phyloP scores from a whole-genome alignment of 1,140 invertebrate genomes.

The Octopus sinensis region DNA sequence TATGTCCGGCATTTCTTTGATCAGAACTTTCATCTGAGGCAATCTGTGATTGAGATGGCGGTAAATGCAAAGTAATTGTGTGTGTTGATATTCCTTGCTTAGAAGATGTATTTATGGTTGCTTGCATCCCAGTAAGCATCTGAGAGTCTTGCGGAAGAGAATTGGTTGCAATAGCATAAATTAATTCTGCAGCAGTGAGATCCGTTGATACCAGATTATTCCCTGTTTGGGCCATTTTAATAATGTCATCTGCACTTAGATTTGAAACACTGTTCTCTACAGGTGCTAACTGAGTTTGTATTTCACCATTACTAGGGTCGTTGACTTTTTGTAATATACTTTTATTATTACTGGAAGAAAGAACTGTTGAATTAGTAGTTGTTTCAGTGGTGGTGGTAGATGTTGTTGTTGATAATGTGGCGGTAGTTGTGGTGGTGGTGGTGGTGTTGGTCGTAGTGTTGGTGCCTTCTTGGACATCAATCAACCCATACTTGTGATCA shows the following conservation, averaged over 20 bases:
- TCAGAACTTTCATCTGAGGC: not conserved
- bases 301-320: constrained; percentile 19
- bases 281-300: constrained; percentile 40
- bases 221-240: constrained; percentile 29
- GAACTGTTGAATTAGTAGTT: not conserved
- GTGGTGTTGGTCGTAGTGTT: not conserved
- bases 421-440: not conserved
- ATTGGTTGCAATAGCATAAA: constrained; percentile 56
- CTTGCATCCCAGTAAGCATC: constrained; percentile 33
- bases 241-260: constrained; percentile 39
- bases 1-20: not conserved
- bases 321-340: constrained; percentile 2
- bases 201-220: constrained; percentile 58
- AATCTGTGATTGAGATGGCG: constrained; percentile 9
- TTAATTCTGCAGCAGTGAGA: constrained; percentile 61
- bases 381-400: not conserved
- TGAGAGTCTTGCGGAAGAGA: constrained; percentile 16
- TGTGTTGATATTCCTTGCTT: constrained; percentile 40
- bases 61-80: constrained; percentile 43
- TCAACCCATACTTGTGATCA: constrained; percentile 62
- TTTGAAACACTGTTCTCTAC: constrained; percentile 33
- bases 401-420: not conserved
- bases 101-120: constrained; percentile 30
- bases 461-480: constrained; percentile 29
- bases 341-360: not conserved